Percentiles rank a stretch among this genome's conserved stretches.
These are phyloP conservation scores for Oreocharis arfaki DNA, from an alignment of 2,113 vertebrate species.

Conservation along the genomic window DNA sequence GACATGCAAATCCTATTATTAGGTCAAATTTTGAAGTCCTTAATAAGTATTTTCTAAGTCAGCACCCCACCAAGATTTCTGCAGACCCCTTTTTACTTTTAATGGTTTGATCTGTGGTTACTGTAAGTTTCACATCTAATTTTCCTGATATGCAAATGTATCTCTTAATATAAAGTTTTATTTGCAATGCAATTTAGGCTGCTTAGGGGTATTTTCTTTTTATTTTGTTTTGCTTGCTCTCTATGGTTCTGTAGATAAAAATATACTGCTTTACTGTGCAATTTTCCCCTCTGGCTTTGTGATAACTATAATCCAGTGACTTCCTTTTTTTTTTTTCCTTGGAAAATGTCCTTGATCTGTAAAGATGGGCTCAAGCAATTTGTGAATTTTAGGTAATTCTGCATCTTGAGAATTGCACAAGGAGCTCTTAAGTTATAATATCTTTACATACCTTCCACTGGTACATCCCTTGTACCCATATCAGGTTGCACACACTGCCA, in stretches of 20 bases:
- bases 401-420: neutral
- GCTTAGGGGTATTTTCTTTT: slow-evolving; percentile 36
- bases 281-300: slow-evolving; percentile 3
- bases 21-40: neutral
- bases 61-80: neutral
- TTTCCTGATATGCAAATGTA: slow-evolving; percentile 33
- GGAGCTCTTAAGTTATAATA: neutral
- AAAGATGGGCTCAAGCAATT: neutral
- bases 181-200: slow-evolving; percentile 8
- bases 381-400: neutral
- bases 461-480: neutral
- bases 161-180: slow-evolving; percentile 32
- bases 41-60: neutral
- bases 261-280: neutral
- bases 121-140: neutral
- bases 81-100: neutral
- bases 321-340: neutral
- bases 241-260: neutral
- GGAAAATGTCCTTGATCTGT: neutral
- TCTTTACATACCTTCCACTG: neutral
- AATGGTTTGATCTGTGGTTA: neutral
- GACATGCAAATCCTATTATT: slow-evolving; percentile 19
- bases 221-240: slow-evolving; percentile 45
- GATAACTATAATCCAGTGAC: neutral
- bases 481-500: neutral